Evolutionary conservation across 2,888 invertebrate species (phyloP).

Genomic region (Trichopoda pennipes): DNA sequence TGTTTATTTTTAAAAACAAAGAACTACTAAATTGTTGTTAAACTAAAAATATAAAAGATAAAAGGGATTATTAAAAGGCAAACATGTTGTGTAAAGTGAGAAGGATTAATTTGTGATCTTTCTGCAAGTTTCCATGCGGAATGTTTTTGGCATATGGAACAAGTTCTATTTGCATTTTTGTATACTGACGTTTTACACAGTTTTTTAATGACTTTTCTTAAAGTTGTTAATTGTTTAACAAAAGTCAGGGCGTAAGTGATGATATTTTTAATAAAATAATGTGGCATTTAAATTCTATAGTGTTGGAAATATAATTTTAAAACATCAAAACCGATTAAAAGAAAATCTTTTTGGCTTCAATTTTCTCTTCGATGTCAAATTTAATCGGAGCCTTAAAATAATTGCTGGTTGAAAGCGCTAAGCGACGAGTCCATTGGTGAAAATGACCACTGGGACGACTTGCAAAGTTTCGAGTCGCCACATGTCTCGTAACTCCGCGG

Average conservation of each 20-base stretch:
- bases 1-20: conserved; percentile 59
- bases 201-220: not conserved
- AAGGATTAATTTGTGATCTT: conserved; percentile 43
- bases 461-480: too few relatives aligned
- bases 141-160: conserved; percentile 34
- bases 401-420: too few relatives aligned
- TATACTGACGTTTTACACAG: not conserved
- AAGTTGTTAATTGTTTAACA: not conserved
- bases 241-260: not conserved
- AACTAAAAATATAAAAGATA: conserved; percentile 16
- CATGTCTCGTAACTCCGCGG: too few relatives aligned
- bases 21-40: conserved; percentile 37
- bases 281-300: too few relatives aligned
- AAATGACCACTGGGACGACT: too few relatives aligned
- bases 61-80: conserved; percentile 6
- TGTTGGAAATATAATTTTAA: too few relatives aligned
- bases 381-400: too few relatives aligned
- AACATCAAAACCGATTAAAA: too few relatives aligned
- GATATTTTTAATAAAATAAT: too few relatives aligned
- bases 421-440: too few relatives aligned
- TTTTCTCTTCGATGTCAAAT: too few relatives aligned
- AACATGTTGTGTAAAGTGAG: conserved; percentile 51
- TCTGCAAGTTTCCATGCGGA: conserved; percentile 10
- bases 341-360: too few relatives aligned
- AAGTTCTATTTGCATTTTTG: not conserved